Evolutionary conservation across 1,140 invertebrate species (phyloP).

Genomic region (Temnothorax nylanderi): DNA sequence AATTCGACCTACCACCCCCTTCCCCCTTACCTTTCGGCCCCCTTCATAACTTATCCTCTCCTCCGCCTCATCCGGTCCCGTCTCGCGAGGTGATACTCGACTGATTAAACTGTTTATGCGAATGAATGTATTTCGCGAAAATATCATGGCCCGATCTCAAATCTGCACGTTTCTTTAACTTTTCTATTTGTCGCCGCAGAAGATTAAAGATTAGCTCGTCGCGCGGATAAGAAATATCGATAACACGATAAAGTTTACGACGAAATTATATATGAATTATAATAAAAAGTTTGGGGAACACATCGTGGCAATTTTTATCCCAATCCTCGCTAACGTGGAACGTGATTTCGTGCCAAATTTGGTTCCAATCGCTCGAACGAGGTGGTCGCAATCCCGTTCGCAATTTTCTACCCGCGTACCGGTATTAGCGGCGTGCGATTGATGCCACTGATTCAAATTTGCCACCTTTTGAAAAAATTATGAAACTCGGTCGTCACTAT

Average conservation of each 20-base stretch:
- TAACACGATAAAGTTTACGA: neutral
- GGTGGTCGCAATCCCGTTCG: conserved; percentile 57
- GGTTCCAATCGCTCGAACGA: conserved; percentile 71
- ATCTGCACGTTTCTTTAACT: neutral
- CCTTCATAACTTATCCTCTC: conserved; percentile 17
- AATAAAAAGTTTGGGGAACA: conserved; percentile 57
- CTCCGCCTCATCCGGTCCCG: conserved; percentile 2
- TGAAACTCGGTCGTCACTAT: conserved; percentile 55
- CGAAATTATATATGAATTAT: conserved; percentile 9
- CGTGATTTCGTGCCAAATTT: conserved; percentile 76
- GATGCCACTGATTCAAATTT: conserved; percentile 71
- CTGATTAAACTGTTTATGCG: conserved; percentile 63
- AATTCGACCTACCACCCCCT: conserved; percentile 64
- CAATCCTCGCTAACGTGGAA: conserved; percentile 58
- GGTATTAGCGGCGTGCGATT: conserved; percentile 70
- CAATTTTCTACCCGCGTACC: conserved; percentile 69
- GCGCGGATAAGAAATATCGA: neutral
- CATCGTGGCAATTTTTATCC: conserved; percentile 66
- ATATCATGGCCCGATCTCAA: conserved; percentile 2
- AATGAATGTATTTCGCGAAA: conserved; percentile 16
- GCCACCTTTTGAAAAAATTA: conserved; percentile 71
- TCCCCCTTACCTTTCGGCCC: conserved; percentile 2
- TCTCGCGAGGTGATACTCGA: conserved; percentile 42
- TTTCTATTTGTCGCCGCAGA: neutral
- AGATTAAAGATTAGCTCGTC: neutral